Base-by-base conservation (phyloP, 2,113 vertebrate genomes). In the Notothenia coriiceps region DNA sequence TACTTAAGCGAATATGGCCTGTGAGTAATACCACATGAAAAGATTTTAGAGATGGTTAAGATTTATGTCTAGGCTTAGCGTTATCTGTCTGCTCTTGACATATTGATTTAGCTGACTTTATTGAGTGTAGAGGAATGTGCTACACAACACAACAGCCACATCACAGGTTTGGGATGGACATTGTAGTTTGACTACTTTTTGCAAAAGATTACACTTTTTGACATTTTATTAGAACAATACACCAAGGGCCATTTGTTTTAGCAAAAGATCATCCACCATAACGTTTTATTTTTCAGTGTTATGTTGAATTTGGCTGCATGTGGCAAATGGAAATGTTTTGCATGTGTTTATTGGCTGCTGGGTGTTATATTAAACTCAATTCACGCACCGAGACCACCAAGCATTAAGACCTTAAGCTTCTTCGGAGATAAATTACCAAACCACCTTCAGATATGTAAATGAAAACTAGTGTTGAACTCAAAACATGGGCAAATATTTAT, bases 401-500 rank as follows among this genome's bases (percentile, higher is more conserved):
- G 78, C 59, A 25, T 55, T 33, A 50, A 59, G 71, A 63, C 54
- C 46, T 55, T n/a, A 65, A 70, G 55, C 44, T 61, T 78, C 46
- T 59, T 56, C 49, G 18, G 22, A 84, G 81, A 93, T 86, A 73
- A 90, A 94, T 93, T 65, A 93, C 89, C 79, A 88, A 91, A 85
- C 62, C 62, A 47, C 80, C 78, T 81, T 83, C 79, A 73, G 90
- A 92, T 93, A 90, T 91, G 90, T 93, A 92, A 93, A 90, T 86
- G 67, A 25, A 90, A 91, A 77, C 77, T 74, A 43, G 82, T 67
- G 80, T 79, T 86, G 77, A 89, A 91, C 82, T 85, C 60, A 77
- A 84, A 89, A 89, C 75, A 91, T 12, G 80, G 64, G 80, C 89
- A 94, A 95, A 94, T 94, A 93, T 95, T 94, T 94, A 94, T 90